These are phyloP conservation scores for Xenops minutus DNA, from an alignment of 2,797 vertebrate genomes.

Conservation along the genomic window DNA sequence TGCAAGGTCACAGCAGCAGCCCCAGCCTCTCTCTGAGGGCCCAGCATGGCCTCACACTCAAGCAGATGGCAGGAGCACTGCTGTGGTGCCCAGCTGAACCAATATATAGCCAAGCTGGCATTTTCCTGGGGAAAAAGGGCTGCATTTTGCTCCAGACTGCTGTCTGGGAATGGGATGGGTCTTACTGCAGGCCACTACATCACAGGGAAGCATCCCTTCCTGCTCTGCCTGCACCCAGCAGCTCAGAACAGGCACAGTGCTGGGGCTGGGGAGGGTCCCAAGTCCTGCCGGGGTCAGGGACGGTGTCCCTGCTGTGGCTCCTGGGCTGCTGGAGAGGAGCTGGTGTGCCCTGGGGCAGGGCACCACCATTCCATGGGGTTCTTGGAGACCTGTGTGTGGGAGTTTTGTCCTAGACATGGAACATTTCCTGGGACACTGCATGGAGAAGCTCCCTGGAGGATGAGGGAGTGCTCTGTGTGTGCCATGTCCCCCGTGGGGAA, in stretches of 20 bases:
- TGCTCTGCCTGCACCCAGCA: rapidly evolving
- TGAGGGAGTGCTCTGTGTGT: rapidly evolving
- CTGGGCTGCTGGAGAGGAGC: not conserved
- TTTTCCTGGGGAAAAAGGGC: not conserved
- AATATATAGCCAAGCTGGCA: not conserved
- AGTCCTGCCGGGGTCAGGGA: not conserved
- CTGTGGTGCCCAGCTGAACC: rapidly evolving
- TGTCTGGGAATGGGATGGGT: not conserved
- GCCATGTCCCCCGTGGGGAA: rapidly evolving
- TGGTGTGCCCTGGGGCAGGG: not conserved
- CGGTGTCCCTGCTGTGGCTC: not conserved
- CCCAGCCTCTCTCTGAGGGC: not conserved
- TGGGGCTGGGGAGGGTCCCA: not conserved
- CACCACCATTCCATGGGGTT: not conserved
- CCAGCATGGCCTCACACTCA: not conserved
- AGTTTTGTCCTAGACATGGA: not conserved
- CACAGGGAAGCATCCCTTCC: not conserved
- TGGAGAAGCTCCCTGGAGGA: not conserved
- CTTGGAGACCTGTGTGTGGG: not conserved
- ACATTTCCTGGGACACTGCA: not conserved
- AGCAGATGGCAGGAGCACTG: not conserved
- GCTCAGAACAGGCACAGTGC: not conserved
- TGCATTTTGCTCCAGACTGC: not conserved
- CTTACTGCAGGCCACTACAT: not conserved
- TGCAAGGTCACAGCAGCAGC: not conserved